Base-by-base conservation (phyloP, 2,797 vertebrate genomes). In the Carduelis carduelis region DNA sequence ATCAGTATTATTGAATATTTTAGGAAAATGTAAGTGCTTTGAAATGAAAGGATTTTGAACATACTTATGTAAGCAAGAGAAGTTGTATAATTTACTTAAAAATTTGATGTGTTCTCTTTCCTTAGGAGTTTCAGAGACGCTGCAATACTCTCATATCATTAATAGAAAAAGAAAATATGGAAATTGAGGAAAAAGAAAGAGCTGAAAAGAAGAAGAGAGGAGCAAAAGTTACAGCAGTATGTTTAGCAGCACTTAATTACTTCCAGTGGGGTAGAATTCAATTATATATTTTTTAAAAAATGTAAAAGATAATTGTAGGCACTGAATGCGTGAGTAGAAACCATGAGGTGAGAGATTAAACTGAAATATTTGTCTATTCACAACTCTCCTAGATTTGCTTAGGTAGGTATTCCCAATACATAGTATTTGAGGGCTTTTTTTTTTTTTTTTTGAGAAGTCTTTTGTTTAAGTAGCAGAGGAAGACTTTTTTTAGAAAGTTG, bases 81-180 rank as follows among this genome's bases (percentile, higher is more conserved):
- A 78, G 52, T 41, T 75, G 4, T 68, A 20, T 89, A 32, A 78
- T 83, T 84, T 75, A 63, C 27, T 81, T 92, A 30, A 92, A 76
- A 91, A 94, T 81, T 77, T 94, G 41, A 85, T 94, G 55, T 82
- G 83, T 80, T 91, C 77, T 96, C 53, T 92, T 93, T 92, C 83
- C 86, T 84, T 95, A 99, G 98, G 98, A 99, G 95, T 98, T 99
- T 72, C 98, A 99, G 97, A 98, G 98, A 83, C 98, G 98, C 64
- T 99, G 98, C 94, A 99, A 99, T 97, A 99, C 98, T 21, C 98
- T 99, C 39, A 99, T 99, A 97, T 98, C 98, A 47, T 97, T 99
- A 93, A 99, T 99, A 89, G 98, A 99, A 96, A 99, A 99, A 96
- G 98, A 99, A 98, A 99, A 99, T 90, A 98, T 98, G 97, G 98